These are phyloP conservation scores for Autographa gamma DNA, from an alignment of 2,888 invertebrate genomes.

Conservation along the genomic window DNA sequence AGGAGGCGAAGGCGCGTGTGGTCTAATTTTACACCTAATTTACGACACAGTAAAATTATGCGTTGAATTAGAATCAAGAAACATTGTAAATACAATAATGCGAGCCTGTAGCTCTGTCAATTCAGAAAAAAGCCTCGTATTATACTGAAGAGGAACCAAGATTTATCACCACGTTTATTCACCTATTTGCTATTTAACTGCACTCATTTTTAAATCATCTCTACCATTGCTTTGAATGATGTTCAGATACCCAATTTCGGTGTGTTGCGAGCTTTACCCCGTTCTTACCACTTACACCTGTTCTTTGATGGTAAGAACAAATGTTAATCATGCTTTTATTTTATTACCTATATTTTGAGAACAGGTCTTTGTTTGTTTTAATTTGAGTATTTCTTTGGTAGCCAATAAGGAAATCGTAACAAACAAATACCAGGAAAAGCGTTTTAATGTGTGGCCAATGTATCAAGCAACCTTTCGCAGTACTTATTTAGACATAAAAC, in stretches of 20 bases:
- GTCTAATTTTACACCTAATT: slow-evolving; percentile 50
- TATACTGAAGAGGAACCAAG: neutral
- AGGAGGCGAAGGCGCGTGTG: slow-evolving; percentile 63
- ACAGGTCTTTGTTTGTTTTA: neutral
- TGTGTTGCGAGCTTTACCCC: too few species aligned
- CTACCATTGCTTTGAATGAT: too few species aligned
- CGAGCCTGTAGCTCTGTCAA: neutral
- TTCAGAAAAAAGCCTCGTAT: neutral
- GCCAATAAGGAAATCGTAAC: neutral
- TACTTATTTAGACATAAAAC: neutral
- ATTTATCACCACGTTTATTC: neutral
- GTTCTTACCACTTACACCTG: neutral
- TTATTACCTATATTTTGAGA: neutral
- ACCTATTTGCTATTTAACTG: neutral
- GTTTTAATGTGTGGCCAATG: neutral
- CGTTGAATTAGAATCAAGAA: neutral
- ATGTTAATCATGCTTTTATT: neutral
- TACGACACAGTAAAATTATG: neutral
- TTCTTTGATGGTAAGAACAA: neutral
- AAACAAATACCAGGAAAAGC: neutral
- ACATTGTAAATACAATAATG: neutral
- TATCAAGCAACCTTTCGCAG: too few species aligned
- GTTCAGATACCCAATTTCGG: too few species aligned
- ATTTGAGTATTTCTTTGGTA: neutral
- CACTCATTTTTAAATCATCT: too few species aligned